These are phyloP conservation scores for Psilopogon haemacephalus DNA, from an alignment of 2,113 vertebrate species.

Conservation along the genomic window DNA sequence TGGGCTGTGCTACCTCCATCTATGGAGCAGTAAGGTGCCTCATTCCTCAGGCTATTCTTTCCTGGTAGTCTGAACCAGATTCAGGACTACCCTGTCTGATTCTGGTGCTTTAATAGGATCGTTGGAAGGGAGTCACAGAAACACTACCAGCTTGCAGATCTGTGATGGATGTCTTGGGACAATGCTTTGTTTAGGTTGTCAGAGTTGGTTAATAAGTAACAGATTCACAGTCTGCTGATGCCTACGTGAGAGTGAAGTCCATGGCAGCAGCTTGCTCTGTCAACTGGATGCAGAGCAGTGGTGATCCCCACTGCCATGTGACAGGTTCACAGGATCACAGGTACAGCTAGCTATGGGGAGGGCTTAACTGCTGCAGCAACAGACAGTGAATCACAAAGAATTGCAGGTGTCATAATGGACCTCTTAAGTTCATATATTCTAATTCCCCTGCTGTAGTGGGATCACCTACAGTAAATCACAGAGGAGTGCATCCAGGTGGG, in stretches of 20 bases:
- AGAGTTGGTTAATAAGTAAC: constrained; percentile 33
- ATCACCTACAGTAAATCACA: too few species aligned
- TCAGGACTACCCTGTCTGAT: background rate
- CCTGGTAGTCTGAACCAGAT: too few species aligned
- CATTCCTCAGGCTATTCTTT: background rate
- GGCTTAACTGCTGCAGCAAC: background rate
- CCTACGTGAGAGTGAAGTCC: background rate
- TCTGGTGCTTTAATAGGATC: background rate
- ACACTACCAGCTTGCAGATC: background rate
- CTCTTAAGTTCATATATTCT: too few species aligned
- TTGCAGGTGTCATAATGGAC: too few species aligned
- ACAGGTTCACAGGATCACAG: background rate
- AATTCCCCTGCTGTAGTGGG: too few species aligned
- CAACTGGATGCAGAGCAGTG: background rate
- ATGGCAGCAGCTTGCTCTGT: background rate
- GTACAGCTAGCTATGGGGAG: background rate
- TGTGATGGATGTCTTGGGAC: background rate
- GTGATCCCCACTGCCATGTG: background rate
- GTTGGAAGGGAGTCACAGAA: background rate
- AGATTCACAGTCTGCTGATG: background rate
- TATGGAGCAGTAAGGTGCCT: accelerated
- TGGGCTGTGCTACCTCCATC: background rate
- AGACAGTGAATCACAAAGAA: background rate
- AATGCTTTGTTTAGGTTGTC: background rate
- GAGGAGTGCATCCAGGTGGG: too few species aligned